Conservation (phyloP, 2,797 vertebrate species). For the Diplodus sargus region DNA sequence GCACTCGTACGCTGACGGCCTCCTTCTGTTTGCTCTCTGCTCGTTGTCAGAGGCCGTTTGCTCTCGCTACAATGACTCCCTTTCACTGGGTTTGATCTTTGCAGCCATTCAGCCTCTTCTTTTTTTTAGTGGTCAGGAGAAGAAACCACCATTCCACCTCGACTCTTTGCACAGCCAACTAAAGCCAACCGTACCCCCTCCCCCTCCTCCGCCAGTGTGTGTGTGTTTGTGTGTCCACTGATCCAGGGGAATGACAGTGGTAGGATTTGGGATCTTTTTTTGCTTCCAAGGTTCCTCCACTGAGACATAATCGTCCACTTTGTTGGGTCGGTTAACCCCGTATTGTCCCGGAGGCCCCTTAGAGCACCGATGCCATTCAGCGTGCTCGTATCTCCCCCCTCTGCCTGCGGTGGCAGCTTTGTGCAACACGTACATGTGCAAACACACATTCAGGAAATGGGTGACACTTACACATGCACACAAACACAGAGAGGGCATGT, state of each 20-base stretch:
- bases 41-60: constrained; percentile 79
- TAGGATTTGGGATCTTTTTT: constrained; percentile 66
- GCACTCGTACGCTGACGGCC: constrained; percentile 55
- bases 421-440: constrained; percentile 34
- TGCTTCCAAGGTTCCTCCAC: constrained; percentile 55
- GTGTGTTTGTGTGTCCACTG: constrained; percentile 67
- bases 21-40: constrained; percentile 76
- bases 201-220: constrained; percentile 13
- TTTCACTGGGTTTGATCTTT: constrained; percentile 79
- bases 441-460: constrained; percentile 44
- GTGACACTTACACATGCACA: constrained; percentile 44
- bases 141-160: constrained; percentile 50
- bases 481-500: constrained; percentile 29
- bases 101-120: constrained; percentile 68
- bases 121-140: constrained; percentile 66
- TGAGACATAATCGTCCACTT: constrained; percentile 74
- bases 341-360: constrained; percentile 68
- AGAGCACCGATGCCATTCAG: constrained; percentile 50
- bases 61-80: constrained; percentile 74
- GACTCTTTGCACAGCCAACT: constrained; percentile 43
- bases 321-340: constrained; percentile 73
- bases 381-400: constrained; percentile 8
- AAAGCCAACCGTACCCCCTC: constrained; percentile 21
- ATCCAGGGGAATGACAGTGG: constrained; percentile 62
- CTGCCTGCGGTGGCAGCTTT: constrained; percentile 31